Evolutionary conservation across 2,888 invertebrate species (phyloP).

Genomic region (Seladonia tumulorum): DNA sequence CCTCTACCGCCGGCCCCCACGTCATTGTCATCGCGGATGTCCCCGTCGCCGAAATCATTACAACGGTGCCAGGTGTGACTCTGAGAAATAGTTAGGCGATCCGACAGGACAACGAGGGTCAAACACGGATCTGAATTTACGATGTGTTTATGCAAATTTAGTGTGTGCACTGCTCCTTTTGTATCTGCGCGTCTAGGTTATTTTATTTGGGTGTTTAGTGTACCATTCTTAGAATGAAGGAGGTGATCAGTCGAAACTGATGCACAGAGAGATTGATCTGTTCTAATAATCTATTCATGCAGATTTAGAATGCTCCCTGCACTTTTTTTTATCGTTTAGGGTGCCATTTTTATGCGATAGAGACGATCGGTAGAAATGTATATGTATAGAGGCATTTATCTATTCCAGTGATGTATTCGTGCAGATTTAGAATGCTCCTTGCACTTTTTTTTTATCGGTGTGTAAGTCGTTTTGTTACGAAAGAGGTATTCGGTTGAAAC

Average conservation of each 20-base stretch:
- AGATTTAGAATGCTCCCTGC: not conserved
- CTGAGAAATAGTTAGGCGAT: conserved; percentile 5
- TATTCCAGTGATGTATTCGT: not conserved
- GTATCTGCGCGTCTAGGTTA: not conserved
- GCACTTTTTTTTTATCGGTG: not conserved
- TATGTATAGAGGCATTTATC: not conserved
- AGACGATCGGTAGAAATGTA: not conserved
- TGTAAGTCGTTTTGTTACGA: not conserved
- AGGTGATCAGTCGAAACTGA: not conserved
- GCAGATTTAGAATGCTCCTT: no score
- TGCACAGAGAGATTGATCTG: not conserved
- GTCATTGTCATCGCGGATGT: conserved; percentile 12
- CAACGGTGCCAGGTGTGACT: conserved; percentile 17
- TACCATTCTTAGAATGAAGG: not conserved
- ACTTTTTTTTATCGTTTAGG: not conserved
- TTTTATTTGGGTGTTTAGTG: not conserved
- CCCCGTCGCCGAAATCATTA: conserved; percentile 8
- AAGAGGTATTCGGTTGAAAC: not conserved
- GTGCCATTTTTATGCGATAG: not conserved
- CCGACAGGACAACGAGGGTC: conserved; percentile 2
- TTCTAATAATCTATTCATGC: not conserved
- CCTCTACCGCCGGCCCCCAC: conserved; percentile 30
- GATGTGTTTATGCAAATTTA: not conserved
- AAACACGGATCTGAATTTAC: not conserved
- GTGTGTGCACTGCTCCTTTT: not conserved